These are phyloP conservation scores for Euclidia mi DNA, from an alignment of 2,888 invertebrate genomes.

Conservation along the genomic window DNA sequence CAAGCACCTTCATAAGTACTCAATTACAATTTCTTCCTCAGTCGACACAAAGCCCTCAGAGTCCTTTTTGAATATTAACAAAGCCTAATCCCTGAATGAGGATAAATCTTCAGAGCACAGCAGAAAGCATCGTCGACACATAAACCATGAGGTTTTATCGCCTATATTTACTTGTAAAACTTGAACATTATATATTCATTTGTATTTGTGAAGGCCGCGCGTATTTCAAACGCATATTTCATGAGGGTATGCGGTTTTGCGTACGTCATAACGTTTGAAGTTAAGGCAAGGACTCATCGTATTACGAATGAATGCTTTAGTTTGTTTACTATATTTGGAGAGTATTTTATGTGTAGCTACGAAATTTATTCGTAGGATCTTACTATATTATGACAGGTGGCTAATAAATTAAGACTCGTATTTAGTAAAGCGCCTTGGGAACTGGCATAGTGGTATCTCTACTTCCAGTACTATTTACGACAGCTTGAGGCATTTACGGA, in stretches of 20 bases:
- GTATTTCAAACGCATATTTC: constrained; percentile 82
- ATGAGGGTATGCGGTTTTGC: constrained; percentile 73
- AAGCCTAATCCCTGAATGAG: constrained; percentile 22
- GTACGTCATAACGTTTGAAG: constrained; percentile 72
- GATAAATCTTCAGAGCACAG: constrained; percentile 36
- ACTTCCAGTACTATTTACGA: no score
- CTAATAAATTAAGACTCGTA: no score
- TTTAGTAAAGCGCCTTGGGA: no score
- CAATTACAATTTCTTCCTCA: constrained; percentile 9
- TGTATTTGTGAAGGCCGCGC: constrained; percentile 69
- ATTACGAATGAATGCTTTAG: constrained; percentile 8
- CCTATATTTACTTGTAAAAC: constrained; percentile 62
- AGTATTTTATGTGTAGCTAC: no score
- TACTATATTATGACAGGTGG: no score
- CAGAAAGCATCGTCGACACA: constrained; percentile 20
- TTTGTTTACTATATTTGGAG: background rate
- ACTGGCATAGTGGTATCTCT: no score
- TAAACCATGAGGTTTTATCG: constrained; percentile 45
- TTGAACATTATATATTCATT: constrained; percentile 68
- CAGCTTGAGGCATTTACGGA: no score
- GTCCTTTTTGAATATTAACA: constrained; percentile 23
- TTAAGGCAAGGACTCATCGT: constrained; percentile 40
- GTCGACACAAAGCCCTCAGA: constrained; percentile 5
- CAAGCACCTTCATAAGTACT: background rate
- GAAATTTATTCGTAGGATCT: no score